Base-by-base conservation (phyloP, 2,113 vertebrate species). In the Phaethornis superciliosus region DNA sequence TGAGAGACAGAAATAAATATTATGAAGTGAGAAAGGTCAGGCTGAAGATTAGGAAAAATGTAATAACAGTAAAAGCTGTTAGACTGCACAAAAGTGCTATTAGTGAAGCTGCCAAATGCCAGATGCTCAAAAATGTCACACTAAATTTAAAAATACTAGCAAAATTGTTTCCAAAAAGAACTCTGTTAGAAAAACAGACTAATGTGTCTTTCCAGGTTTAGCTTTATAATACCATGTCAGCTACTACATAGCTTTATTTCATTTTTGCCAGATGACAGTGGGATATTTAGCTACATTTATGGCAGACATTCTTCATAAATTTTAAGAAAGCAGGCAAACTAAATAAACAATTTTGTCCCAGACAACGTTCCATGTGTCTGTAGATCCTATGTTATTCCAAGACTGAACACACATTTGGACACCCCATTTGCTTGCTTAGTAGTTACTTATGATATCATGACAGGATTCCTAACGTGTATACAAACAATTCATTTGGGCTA, bases 21-120 rank as follows among this genome's bases (percentile, higher is more conserved):
- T 95, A 94, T 80, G 72, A 91, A 94, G 79, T 26, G 4, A 95
- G 52, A 96, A 95, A 95, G 89, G 90, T 94, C 91, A 95, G 79
- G n/a, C 19, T 91, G 82, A 87, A 95, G 82, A 91, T 90, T 30
- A 90, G 6, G 15, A 77, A 85, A 91, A 85, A 91, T 35, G 60
- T 67, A 85, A 12, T 64, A 83, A 75, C 27, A 69, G 51, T 80
- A 70, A 68, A 95, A 88, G 56, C 64, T 88, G 40, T 62, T 88
- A 89, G 76, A 67, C 68, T 62, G 65, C 68, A 71, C 60, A 64
- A 9, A 68, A 94, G 44, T 49, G 32, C 81, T 88, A 86, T 44
- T 56, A 70, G 40, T 15, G n/a, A 85, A 93, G 75, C 13, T 78
- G 55, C 75, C 89, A 94, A 83, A 85, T 89, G 79, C 69, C 87